phyloP scores from a whole-genome alignment of 2,113 vertebrate genomes.

The Nyctereutes procyonoides region DNA sequence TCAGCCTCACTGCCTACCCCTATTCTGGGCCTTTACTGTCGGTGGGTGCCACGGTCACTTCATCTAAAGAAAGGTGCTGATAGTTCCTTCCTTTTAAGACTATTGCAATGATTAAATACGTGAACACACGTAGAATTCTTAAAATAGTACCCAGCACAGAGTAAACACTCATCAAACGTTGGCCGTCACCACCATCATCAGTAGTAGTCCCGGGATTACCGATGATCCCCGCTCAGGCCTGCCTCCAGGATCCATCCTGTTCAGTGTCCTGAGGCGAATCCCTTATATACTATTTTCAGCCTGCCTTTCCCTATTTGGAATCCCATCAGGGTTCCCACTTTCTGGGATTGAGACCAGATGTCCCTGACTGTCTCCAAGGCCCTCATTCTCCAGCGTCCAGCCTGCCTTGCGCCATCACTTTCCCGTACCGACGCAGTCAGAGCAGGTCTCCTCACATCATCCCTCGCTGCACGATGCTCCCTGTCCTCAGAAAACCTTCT shows the following conservation, averaged over 20 bases:
- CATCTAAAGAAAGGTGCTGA: not conserved
- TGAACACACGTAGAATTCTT: not conserved
- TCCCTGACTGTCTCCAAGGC: not conserved
- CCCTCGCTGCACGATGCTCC: not conserved
- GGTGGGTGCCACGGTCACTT: not conserved
- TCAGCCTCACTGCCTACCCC: not conserved
- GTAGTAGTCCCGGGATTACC: not conserved
- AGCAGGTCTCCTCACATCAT: not conserved
- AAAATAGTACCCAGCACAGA: not conserved
- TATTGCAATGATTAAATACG: not conserved
- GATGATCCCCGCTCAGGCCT: not conserved
- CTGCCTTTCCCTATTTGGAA: not conserved
- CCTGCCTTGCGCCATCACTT: not conserved
- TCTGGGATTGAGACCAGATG: not conserved
- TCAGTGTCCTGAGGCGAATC: not conserved
- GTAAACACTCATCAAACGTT: not conserved
- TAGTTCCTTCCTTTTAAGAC: not conserved
- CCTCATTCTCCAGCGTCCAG: not conserved
- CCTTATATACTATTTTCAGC: not conserved
- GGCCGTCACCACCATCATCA: not conserved
- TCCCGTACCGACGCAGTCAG: accelerated
- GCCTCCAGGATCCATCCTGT: not conserved
- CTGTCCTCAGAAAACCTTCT: not conserved
- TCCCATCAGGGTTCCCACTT: not conserved
- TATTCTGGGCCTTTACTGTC: not conserved